Conservation (phyloP, 92 coral and sea anemone species). For the Anthopleura xanthogrammica region DNA sequence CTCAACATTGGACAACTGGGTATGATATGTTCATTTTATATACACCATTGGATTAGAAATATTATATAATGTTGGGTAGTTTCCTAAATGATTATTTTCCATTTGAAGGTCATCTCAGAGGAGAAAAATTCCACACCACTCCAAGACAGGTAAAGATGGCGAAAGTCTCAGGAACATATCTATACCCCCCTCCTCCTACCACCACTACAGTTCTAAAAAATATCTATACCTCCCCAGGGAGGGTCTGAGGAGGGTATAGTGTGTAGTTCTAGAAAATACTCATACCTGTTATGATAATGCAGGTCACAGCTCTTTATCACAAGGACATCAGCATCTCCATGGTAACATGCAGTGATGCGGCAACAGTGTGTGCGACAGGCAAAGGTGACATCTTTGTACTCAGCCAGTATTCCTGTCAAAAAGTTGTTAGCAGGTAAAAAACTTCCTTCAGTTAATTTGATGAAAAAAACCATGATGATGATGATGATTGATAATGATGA, state of each 20-base stretch:
- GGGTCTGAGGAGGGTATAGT: too few relatives aligned
- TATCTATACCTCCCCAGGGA: too few relatives aligned
- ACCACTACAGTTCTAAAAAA: too few relatives aligned
- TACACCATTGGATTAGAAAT: not conserved
- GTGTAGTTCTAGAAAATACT: not conserved
- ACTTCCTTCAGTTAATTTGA: too few relatives aligned
- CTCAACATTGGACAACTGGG: conserved; percentile 93
- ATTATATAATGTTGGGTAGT: not conserved
- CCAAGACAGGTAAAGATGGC: conserved; percentile 79
- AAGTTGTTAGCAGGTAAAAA: conserved; percentile 76
- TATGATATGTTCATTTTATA: not conserved
- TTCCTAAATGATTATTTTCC: not conserved
- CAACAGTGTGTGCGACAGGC: conserved; percentile 75
- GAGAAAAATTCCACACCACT: conserved; percentile 55
- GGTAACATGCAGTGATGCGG: conserved; percentile 76
- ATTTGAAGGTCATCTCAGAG: conserved; percentile 73
- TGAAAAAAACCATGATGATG: too few relatives aligned
- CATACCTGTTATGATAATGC: not conserved
- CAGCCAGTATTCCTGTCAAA: conserved; percentile 67
- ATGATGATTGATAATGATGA: too few relatives aligned
- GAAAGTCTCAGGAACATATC: not conserved
- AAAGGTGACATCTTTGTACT: conserved; percentile 81
- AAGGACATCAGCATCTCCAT: conserved; percentile 55
- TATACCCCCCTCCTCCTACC: too few relatives aligned
- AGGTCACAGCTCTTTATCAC: conserved; percentile 76